Percentiles rank a stretch among this genome's conserved stretches.
Evolutionary conservation across 1,140 invertebrate species (phyloP).

Genomic region (Meloidogyne exigua): DNA sequence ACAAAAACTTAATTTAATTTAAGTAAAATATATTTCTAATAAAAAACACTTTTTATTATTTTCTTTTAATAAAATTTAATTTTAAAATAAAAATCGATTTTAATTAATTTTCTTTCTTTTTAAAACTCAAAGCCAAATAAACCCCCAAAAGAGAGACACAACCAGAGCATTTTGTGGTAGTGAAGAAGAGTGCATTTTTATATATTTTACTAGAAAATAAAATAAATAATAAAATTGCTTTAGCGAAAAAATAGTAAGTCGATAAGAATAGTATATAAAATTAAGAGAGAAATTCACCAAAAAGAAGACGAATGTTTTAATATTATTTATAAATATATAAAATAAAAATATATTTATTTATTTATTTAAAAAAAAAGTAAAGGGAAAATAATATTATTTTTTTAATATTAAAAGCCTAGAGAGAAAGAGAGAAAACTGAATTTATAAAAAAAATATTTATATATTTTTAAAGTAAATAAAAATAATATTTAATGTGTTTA

Average conservation of each 20-base stretch:
- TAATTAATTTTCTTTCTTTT: conserved; percentile 5
- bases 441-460: neutral
- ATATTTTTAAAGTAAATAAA: neutral
- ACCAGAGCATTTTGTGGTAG: neutral
- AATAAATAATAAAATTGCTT: conserved; percentile 6
- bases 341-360: neutral
- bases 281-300: conserved; percentile 5
- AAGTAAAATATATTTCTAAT: neutral
- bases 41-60: neutral
- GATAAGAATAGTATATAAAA: neutral
- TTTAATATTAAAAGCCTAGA: neutral
- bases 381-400: conserved; percentile 1
- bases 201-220: conserved; percentile 4
- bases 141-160: neutral
- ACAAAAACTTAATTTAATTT: neutral
- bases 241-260: conserved; percentile 1
- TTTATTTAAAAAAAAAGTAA: neutral
- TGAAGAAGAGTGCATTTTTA: conserved; percentile 1
- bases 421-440: neutral
- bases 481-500: conserved; percentile 5
- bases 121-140: neutral
- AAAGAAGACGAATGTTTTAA: conserved; percentile 5
- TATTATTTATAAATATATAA: neutral
- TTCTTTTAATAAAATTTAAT: neutral
- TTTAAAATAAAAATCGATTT: conserved; percentile 5